These are phyloP conservation scores for Glyphotaelius pellucidus DNA, from an alignment of 2,888 invertebrate species.

Conservation along the genomic window DNA sequence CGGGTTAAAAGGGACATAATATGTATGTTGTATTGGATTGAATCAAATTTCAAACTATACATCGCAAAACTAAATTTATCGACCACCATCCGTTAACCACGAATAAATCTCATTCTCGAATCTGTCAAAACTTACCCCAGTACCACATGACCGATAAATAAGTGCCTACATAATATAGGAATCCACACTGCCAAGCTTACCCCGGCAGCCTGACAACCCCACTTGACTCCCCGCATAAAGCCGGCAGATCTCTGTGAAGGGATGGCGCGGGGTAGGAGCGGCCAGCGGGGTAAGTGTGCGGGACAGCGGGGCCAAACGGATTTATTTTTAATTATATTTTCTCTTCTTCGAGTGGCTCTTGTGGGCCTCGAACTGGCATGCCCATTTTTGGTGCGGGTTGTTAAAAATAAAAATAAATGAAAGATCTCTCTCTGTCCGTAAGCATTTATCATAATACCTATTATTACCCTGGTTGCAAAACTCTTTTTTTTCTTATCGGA, in stretches of 20 bases:
- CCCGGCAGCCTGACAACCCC: slow-evolving; percentile 31
- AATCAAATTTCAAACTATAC: too few relatives aligned
- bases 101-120: neutral
- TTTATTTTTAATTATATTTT: slow-evolving; percentile 2
- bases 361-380: neutral
- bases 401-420: neutral
- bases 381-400: neutral
- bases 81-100: neutral
- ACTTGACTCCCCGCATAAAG: slow-evolving; percentile 33
- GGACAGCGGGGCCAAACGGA: slow-evolving; percentile 4
- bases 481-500: neutral
- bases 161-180: neutral
- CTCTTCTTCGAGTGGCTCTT: neutral
- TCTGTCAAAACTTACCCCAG: neutral
- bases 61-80: neutral
- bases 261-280: neutral
- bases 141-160: neutral
- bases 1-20: too few relatives aligned
- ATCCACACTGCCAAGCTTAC: slow-evolving; percentile 9
- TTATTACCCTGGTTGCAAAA: neutral
- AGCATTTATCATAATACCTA: neutral
- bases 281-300: neutral
- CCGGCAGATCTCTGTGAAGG: neutral
- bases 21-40: neutral
- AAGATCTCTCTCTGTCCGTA: neutral